Conservation (phyloP, 1,140 invertebrate genomes). For the Bombus waltoni region DNA sequence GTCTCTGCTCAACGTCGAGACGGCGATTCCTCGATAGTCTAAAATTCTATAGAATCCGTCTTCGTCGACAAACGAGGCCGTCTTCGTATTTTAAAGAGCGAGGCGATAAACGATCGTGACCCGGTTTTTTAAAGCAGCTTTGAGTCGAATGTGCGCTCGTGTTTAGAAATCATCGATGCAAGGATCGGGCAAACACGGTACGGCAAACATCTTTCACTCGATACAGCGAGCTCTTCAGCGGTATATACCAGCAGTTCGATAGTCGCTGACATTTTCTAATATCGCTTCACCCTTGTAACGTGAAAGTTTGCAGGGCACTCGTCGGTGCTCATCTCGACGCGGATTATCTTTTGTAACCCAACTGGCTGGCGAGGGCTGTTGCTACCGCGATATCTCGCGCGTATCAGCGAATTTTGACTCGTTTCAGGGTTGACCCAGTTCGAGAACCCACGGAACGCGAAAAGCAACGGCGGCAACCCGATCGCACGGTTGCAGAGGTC, state of each 20-base stretch:
- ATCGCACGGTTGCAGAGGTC: neutral
- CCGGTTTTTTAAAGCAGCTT: neutral
- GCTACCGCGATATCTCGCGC: neutral
- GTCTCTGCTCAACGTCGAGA: neutral
- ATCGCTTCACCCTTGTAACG: slow-evolving; percentile 3
- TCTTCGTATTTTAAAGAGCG: neutral
- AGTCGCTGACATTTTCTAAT: slow-evolving; percentile 9
- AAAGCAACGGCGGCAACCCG: neutral
- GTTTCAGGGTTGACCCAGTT: slow-evolving; percentile 27
- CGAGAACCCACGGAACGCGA: neutral
- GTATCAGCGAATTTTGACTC: neutral
- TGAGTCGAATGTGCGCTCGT: neutral
- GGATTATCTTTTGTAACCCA: neutral
- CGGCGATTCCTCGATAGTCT: neutral
- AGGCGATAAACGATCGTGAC: neutral
- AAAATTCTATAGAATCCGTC: neutral
- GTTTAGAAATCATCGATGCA: slow-evolving; percentile 7
- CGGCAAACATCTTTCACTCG: neutral
- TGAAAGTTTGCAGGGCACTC: slow-evolving; percentile 28
- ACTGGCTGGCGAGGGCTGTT: neutral
- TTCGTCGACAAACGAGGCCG: no score
- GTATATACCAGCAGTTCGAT: no score
- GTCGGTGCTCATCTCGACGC: neutral
- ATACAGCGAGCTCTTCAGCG: neutral
- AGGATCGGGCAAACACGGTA: slow-evolving; percentile 7